Evolutionary conservation across 2,888 invertebrate species (phyloP).

Genomic region (Rhogogaster chlorosoma): DNA sequence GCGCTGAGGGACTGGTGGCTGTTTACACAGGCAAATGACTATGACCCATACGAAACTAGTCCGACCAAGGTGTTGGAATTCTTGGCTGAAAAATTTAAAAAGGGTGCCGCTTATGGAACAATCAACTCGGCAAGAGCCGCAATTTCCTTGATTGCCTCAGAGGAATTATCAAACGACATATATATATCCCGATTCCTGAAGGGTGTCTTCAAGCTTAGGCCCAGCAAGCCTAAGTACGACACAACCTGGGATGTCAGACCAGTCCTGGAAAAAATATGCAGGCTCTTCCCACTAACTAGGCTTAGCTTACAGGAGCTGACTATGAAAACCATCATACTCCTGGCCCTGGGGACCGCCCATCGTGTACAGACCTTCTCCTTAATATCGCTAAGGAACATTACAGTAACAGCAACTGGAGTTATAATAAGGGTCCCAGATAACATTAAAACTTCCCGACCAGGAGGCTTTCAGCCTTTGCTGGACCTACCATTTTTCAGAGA

Average conservation of each 20-base stretch:
- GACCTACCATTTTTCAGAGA: no score
- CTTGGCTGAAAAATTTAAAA: conserved; percentile 41
- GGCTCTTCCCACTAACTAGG: conserved; percentile 44
- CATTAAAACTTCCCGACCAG: no score
- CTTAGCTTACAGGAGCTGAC: conserved; percentile 51
- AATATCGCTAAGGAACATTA: conserved; percentile 54
- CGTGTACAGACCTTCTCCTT: no score
- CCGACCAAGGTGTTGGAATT: conserved; percentile 50
- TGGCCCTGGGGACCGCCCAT: conserved; percentile 55
- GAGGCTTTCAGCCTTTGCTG: no score
- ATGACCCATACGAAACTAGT: conserved; percentile 32
- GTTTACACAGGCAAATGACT: conserved; percentile 52
- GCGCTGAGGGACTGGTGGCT: conserved; percentile 58
- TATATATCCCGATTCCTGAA: neutral
- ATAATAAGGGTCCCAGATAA: no score
- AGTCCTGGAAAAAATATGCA: conserved; percentile 38
- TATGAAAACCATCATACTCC: conserved; percentile 51
- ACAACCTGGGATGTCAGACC: conserved; percentile 48
- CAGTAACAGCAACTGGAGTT: conserved; percentile 4
- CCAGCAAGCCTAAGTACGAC: conserved; percentile 37
- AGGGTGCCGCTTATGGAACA: conserved; percentile 47
- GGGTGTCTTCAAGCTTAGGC: neutral
- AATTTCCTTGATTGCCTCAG: conserved; percentile 47
- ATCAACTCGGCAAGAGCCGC: conserved; percentile 51
- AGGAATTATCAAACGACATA: conserved; percentile 35